A percentile compares a stretch with the other conserved stretches of the same genome.
phyloP scores from a whole-genome alignment of 1,140 invertebrate species.

The Euborellia annulipes region DNA sequence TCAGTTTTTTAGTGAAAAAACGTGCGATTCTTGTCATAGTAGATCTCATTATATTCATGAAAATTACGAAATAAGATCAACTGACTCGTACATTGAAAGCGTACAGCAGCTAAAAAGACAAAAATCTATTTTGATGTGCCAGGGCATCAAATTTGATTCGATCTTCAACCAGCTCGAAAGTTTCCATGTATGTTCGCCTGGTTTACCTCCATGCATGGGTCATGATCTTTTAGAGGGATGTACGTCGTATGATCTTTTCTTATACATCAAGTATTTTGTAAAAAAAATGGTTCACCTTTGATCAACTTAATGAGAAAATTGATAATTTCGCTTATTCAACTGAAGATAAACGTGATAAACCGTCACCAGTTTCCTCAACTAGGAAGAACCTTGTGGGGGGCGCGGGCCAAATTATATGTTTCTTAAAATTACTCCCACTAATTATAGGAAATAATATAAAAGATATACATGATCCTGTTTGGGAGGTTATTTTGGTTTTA shows the following conservation, averaged over 20 bases:
- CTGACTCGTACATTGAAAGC: background rate
- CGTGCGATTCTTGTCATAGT: too few relatives aligned
- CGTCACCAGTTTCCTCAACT: background rate
- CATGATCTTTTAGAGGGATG: slow-evolving; percentile 2
- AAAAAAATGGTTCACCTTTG: slow-evolving; percentile 1
- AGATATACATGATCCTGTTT: background rate
- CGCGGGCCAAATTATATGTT: background rate
- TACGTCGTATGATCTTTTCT: slow-evolving; percentile 1
- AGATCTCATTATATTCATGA: too few relatives aligned
- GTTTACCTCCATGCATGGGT: slow-evolving; percentile 1
- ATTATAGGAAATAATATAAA: background rate
- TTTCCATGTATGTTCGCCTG: slow-evolving; percentile 3
- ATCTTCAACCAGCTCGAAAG: background rate
- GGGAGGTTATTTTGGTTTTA: background rate
- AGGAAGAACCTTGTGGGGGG: background rate
- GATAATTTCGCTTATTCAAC: background rate
- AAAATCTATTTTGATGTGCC: too few relatives aligned
- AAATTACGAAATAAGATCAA: background rate
- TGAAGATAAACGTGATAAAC: background rate
- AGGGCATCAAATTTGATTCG: background rate
- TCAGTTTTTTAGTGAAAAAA: background rate
- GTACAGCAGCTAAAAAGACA: background rate
- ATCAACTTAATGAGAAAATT: background rate
- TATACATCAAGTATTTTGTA: background rate
- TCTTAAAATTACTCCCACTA: background rate